Conservation (phyloP, 2,797 vertebrate species). For the Acropternis orthonyx region DNA sequence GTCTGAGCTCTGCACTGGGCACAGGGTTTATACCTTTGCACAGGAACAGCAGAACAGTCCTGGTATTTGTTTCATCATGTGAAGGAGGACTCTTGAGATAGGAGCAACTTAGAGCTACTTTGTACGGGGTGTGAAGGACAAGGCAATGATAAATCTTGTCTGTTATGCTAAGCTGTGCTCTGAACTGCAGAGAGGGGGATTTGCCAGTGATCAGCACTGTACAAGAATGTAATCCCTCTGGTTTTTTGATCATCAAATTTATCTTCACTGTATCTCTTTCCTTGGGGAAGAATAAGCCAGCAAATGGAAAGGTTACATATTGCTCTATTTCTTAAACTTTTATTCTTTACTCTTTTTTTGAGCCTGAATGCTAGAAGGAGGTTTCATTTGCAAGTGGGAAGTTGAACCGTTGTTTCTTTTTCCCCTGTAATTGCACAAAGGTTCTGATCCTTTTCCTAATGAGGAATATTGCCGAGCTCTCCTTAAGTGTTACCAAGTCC, state of each 20-base stretch:
- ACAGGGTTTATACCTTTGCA: neutral
- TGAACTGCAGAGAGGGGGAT: constrained; percentile 45
- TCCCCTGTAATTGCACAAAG: neutral
- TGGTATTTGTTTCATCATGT: neutral
- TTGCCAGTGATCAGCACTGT: constrained; percentile 34
- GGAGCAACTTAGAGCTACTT: neutral
- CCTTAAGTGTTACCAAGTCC: neutral
- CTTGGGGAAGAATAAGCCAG: constrained; percentile 34
- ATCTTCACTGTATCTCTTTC: constrained; percentile 36
- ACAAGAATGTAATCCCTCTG: constrained; percentile 34
- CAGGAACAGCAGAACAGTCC: neutral
- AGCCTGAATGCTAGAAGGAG: neutral
- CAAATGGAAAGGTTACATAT: constrained; percentile 47
- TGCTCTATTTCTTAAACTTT: constrained; percentile 26
- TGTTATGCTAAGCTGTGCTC: constrained; percentile 42
- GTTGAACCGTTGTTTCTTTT: neutral
- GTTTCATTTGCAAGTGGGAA: neutral
- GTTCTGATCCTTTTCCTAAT: constrained; percentile 1
- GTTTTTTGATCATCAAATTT: constrained; percentile 53
- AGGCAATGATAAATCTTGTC: constrained; percentile 53
- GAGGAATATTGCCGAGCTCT: neutral
- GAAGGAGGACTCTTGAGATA: constrained; percentile 15
- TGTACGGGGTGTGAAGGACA: constrained; percentile 9
- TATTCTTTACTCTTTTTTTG: neutral
- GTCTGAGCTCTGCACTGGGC: neutral